Evolutionary conservation across 2,797 vertebrate genomes (phyloP), one percentile per base, ranked within the genome.

Genomic region (Gymnodraco acuticeps): DNA sequence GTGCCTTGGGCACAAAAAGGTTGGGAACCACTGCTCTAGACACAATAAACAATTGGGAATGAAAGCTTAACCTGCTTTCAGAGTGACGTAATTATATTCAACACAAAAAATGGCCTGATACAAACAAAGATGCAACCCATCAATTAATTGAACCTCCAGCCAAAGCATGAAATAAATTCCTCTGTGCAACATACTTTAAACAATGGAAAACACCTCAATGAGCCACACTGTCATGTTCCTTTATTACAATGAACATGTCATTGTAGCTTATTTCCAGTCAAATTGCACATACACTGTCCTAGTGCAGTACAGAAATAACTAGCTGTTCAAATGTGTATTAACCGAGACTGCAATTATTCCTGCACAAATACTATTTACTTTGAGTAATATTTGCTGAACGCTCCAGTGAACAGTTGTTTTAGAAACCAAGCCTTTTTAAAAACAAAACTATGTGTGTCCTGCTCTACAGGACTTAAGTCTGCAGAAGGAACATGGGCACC

Each of bases 41-140:
- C 61, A 81, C 79, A 87, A 88, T 56, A 82, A 88, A 84, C 62
- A 70, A 59, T 7, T 38, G 31, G 43, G 72, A 75, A 55, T 42
- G 17, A 58, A 51, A 9, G 42, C 52, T 47, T 64, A 64, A 58
- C 53, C 67, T 71, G n/a, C 60, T 78, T 63, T 73, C n/a, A 48
- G 3, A 17, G 43, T 9, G 59, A 63, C 1, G 46, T 14, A 17
- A 4, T 42, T 50, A 70, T 74, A 54, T 42, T 71, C 5, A 61
- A 20, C 19, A 41, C 13, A 33, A 13, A 27, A 5, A 5, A n/a
- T 38, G 1, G 12, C 19, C 19, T 33, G 19, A 69, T 45, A 61
- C 15, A 66, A 41, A 65, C 31, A 3, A 5, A 23, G 9, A 47
- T 3, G n/a, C 23, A 60, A 64, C 2, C 3, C 6, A 45, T 64